Conservation (phyloP, 2,797 vertebrate species). For the Xenentodon cancila region DNA sequence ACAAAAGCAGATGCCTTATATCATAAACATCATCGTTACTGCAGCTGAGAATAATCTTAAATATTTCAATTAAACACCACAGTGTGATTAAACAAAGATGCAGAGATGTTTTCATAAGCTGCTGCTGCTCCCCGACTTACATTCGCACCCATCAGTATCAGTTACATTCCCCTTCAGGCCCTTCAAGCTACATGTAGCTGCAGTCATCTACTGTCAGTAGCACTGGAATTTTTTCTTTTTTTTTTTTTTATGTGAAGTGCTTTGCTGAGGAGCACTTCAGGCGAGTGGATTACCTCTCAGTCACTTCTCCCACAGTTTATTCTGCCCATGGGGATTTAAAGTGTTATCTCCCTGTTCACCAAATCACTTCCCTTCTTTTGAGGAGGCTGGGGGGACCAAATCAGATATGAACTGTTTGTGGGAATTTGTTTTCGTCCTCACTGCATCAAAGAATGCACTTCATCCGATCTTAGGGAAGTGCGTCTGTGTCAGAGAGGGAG, state of each 20-base stretch:
- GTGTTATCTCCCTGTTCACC: slow-evolving; percentile 49
- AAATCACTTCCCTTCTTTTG: slow-evolving; percentile 43
- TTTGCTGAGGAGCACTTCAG: slow-evolving; percentile 71
- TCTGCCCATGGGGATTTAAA: slow-evolving; percentile 53
- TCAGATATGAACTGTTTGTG: slow-evolving; percentile 34
- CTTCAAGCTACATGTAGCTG: slow-evolving; percentile 27
- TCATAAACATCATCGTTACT: slow-evolving; percentile 41
- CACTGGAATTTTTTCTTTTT: slow-evolving; percentile 4
- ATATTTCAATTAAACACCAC: slow-evolving; percentile 31
- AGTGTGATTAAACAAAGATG: slow-evolving; percentile 47
- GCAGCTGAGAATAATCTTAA: slow-evolving; percentile 24
- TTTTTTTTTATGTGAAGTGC: slow-evolving; percentile 40
- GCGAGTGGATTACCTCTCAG: slow-evolving; percentile 66
- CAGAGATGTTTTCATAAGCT: slow-evolving; percentile 21
- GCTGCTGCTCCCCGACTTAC: slow-evolving; percentile 33
- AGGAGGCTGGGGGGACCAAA: slow-evolving; percentile 32
- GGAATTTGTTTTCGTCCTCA: slow-evolving; percentile 29
- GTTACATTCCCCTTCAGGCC: slow-evolving; percentile 27
- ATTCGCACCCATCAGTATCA: slow-evolving; percentile 15
- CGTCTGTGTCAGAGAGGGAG: slow-evolving; percentile 7
- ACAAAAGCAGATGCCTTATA: slow-evolving; percentile 50
- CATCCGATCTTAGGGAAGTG: slow-evolving; percentile 26
- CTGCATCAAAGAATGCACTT: slow-evolving; percentile 17
- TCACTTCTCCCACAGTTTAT: slow-evolving; percentile 49
- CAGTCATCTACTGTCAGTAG: slow-evolving; percentile 35